phyloP scores from a whole-genome alignment of 2,888 invertebrate genomes.

The Lordiphosa andalusiaca region DNA sequence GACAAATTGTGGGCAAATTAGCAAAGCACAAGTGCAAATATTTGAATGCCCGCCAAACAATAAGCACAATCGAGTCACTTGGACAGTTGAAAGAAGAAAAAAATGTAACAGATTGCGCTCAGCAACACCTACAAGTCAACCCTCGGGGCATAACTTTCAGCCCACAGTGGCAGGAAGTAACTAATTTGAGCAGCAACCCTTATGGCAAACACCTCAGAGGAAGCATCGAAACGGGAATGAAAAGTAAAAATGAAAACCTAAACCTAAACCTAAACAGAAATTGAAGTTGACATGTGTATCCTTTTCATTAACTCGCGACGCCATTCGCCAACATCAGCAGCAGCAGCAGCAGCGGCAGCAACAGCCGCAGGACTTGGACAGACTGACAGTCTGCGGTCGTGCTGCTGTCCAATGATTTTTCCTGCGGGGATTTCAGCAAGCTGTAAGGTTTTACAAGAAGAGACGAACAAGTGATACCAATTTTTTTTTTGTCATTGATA shows the following conservation, averaged over 20 bases:
- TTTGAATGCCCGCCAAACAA: constrained; percentile 58
- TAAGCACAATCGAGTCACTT: constrained; percentile 39
- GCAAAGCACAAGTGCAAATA: constrained; percentile 63
- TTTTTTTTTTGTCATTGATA: too few species aligned
- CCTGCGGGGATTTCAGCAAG: constrained; percentile 50
- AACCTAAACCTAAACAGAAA: constrained; percentile 55
- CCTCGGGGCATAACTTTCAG: constrained; percentile 36
- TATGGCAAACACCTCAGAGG: constrained; percentile 55
- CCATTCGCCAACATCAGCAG: constrained; percentile 18
- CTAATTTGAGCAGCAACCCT: constrained; percentile 71
- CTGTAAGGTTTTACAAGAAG: neutral
- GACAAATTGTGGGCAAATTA: constrained; percentile 59
- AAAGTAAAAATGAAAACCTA: constrained; percentile 25
- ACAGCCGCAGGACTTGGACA: too few species aligned
- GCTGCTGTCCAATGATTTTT: constrained; percentile 35
- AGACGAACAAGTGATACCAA: neutral
- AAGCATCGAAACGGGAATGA: constrained; percentile 14
- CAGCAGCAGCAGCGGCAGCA: constrained; percentile 21
- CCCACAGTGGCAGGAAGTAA: constrained; percentile 51
- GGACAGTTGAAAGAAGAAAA: constrained; percentile 50
- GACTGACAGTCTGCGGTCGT: constrained; percentile 21
- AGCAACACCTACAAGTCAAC: constrained; percentile 71
- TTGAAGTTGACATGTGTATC: constrained; percentile 80
- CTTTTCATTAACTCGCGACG: constrained; percentile 80
- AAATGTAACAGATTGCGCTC: constrained; percentile 77